These are phyloP conservation scores for Cyanistes caeruleus DNA, from an alignment of 2,113 vertebrate species.

Conservation along the genomic window DNA sequence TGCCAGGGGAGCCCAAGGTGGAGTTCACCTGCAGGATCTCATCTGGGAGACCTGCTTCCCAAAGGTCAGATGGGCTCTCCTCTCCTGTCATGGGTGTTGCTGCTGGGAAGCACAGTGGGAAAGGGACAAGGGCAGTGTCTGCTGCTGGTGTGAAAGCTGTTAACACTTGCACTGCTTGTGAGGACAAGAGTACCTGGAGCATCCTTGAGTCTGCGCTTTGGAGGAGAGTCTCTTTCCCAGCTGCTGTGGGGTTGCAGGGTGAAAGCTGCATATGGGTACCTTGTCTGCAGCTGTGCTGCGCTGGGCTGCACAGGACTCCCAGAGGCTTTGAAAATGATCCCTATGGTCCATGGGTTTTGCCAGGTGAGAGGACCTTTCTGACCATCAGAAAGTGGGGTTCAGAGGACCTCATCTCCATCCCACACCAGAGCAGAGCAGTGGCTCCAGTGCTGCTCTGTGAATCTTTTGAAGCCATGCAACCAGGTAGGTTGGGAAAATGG, in stretches of 20 bases:
- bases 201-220: neutral
- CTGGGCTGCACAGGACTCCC: neutral
- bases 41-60: neutral
- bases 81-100: neutral
- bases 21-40: neutral
- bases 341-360: neutral
- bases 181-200: neutral
- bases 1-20: neutral
- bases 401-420: neutral
- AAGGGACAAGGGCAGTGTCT: neutral
- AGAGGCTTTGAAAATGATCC: neutral
- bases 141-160: neutral
- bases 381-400: neutral
- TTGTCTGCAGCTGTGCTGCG: fast-evolving
- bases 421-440: fast-evolving
- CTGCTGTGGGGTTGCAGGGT: neutral
- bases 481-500: neutral
- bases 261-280: fast-evolving
- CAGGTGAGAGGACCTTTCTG: neutral
- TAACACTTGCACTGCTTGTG: neutral
- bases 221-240: neutral
- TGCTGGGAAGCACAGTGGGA: neutral
- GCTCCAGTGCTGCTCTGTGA: neutral
- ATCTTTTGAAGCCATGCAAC: neutral
- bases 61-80: neutral